Evolutionary conservation across 2,888 invertebrate genomes (phyloP), one percentile per base, ranked within the genome.

Genomic region (Charanyca ferruginea): DNA sequence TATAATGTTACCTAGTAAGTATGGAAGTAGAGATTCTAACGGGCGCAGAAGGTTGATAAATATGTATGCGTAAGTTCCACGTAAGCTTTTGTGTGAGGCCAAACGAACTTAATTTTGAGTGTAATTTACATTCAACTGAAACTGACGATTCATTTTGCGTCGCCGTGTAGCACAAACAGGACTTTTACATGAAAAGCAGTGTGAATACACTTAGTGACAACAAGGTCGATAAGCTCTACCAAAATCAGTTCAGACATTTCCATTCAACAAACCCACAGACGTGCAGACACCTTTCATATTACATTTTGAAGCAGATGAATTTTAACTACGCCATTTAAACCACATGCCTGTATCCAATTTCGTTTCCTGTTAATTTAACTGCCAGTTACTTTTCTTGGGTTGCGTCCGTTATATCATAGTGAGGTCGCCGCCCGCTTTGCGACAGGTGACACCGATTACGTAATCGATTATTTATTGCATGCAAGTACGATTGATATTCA

Each of bases 391-490:
- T 77, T 73, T 77, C 77, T 78, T 77, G 76, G 73, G 68, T 64
- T 69, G 73, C 55, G 75, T 75, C 83, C 82, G 84, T 84, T 84
- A 84, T 80, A 65, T 83, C 80, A 81, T 47, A 75, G 73, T 65
- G 70, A 67, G 74, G 76, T 79, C 75, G 66, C 64, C 70, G 78
- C 28, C 68, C 67, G 60, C 73, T 79, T 79, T 62, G 77, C 75
- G 81, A 82, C 86, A 87, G 85, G 87, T 87, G 88, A 86, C 89
- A 89, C 82, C 85, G 77, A 85, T 87, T 83, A 81, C 81, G 83
- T 85, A 87, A 89, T 83, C 80, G 79, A 84, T 83, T 83, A 84
- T 79, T 84, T 80, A 74, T 82, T 80, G 72, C 80, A 75, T 62
- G 44, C 69, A 66, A 73, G 60, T 65, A 48, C 55, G 82, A 80